These are phyloP conservation scores for Julus scandinavius DNA, from an alignment of 2,888 invertebrate species.

Conservation along the genomic window DNA sequence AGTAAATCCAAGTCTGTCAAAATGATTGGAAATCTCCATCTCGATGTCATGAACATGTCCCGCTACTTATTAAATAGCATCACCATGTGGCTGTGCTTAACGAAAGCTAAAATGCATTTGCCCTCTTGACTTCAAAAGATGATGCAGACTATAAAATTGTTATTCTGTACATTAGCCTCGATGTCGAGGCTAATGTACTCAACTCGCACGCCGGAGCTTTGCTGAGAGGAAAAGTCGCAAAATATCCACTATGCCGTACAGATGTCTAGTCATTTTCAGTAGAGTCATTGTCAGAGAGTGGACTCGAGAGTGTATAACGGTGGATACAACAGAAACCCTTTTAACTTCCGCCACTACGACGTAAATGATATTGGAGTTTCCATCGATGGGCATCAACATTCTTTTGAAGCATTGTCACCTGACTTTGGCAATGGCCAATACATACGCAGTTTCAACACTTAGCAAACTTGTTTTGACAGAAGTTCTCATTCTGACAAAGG, in stretches of 20 bases:
- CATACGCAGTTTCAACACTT: not conserved
- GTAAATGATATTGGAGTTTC: slow-evolving; percentile 58
- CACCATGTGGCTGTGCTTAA: not conserved
- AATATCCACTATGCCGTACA: slow-evolving; percentile 59
- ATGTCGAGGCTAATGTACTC: slow-evolving; percentile 59
- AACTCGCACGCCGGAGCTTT: slow-evolving; percentile 59
- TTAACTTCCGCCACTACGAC: slow-evolving; percentile 60
- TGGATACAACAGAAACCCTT: slow-evolving; percentile 59
- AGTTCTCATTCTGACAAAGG: not conserved
- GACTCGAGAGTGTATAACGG: slow-evolving; percentile 60
- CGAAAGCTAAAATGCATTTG: not conserved
- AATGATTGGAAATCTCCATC: not conserved
- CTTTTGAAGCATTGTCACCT: slow-evolving; percentile 58
- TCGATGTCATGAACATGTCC: not conserved
- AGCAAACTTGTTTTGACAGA: not conserved
- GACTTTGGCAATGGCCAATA: slow-evolving; percentile 57
- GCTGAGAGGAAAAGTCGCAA: slow-evolving; percentile 58
- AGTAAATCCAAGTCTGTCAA: not conserved
- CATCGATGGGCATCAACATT: slow-evolving; percentile 60
- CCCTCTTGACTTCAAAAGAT: slow-evolving; percentile 60
- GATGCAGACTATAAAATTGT: slow-evolving; percentile 55
- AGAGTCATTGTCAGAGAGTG: no score
- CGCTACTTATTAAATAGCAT: not conserved
- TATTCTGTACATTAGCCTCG: slow-evolving; percentile 59
- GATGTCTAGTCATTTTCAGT: slow-evolving; percentile 60